phyloP scores from a whole-genome alignment of 2,113 vertebrate species.

The Damaliscus lunatus region DNA sequence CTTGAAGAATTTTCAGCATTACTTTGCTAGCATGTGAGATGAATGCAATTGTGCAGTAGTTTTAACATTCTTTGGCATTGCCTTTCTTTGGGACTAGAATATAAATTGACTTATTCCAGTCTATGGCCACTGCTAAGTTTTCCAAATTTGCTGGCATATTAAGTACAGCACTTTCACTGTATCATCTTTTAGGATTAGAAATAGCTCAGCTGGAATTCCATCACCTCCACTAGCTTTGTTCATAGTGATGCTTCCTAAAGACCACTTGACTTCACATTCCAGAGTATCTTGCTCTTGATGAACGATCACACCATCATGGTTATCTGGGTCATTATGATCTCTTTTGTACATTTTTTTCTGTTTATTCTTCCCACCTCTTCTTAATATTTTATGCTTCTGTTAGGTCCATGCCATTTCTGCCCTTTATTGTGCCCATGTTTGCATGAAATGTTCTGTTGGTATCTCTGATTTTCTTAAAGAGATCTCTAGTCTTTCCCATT shows the following conservation, averaged over 20 bases:
- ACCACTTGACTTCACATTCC: background rate
- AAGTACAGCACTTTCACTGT: background rate
- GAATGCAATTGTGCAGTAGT: background rate
- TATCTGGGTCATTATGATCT: background rate
- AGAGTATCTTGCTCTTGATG: background rate
- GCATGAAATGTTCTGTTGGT: background rate
- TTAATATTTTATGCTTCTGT: background rate
- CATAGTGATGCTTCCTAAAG: background rate
- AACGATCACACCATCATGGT: background rate
- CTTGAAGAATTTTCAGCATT: background rate
- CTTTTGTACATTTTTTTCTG: background rate
- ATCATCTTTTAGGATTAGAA: background rate
- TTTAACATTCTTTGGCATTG: background rate
- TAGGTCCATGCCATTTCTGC: background rate
- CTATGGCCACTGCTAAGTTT: background rate
- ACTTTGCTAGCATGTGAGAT: background rate
- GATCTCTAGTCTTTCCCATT: background rate
- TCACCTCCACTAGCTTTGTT: background rate
- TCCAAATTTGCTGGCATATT: background rate
- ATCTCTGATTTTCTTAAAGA: background rate
- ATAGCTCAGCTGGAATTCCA: background rate
- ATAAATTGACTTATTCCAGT: background rate
- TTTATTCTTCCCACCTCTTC: background rate
- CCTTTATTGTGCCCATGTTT: background rate
- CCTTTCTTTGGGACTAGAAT: background rate